phyloP scores from a whole-genome alignment of 2,888 invertebrate species.

The Ctenicera cuprea region DNA sequence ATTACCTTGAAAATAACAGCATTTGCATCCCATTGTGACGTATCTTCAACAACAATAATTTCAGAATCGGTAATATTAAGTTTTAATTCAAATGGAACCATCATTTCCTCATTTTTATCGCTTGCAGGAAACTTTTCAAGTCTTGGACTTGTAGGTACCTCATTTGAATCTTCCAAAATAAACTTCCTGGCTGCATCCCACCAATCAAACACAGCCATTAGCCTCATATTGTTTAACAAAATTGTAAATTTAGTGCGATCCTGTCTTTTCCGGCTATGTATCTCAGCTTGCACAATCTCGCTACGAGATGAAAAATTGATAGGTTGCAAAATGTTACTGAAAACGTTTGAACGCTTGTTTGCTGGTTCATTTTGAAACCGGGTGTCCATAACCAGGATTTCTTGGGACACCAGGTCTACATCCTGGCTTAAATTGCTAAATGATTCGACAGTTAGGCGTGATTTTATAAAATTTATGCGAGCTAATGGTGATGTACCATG shows the following conservation, averaged over 20 bases:
- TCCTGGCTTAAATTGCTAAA: conserved; percentile 93
- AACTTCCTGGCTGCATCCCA: conserved; percentile 90
- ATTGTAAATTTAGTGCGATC: conserved; percentile 88
- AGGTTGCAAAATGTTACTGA: conserved; percentile 91
- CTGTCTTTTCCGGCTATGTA: conserved; percentile 77
- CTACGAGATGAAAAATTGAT: conserved; percentile 62
- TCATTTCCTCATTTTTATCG: conserved; percentile 57
- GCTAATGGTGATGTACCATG: conserved; percentile 81
- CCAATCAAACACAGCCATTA: conserved; percentile 96
- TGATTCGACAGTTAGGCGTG: conserved; percentile 88
- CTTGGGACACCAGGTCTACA: conserved; percentile 94
- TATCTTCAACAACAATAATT: conserved; percentile 94
- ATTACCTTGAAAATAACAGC: conserved; percentile 90
- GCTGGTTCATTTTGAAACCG: conserved; percentile 80
- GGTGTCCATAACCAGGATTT: conserved; percentile 88
- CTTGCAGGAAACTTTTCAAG: conserved; percentile 17
- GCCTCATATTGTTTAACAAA: conserved; percentile 93
- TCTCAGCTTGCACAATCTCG: conserved; percentile 69
- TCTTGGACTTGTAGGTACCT: conserved; percentile 55
- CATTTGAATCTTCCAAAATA: conserved; percentile 74
- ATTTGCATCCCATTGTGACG: conserved; percentile 91
- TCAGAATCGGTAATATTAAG: conserved; percentile 97
- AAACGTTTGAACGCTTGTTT: conserved; percentile 88
- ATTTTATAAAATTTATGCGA: conserved; percentile 94
- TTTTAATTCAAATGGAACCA: conserved; percentile 85